Conservation (phyloP, 2,888 invertebrate species). For the Lochmaea crataegi region DNA sequence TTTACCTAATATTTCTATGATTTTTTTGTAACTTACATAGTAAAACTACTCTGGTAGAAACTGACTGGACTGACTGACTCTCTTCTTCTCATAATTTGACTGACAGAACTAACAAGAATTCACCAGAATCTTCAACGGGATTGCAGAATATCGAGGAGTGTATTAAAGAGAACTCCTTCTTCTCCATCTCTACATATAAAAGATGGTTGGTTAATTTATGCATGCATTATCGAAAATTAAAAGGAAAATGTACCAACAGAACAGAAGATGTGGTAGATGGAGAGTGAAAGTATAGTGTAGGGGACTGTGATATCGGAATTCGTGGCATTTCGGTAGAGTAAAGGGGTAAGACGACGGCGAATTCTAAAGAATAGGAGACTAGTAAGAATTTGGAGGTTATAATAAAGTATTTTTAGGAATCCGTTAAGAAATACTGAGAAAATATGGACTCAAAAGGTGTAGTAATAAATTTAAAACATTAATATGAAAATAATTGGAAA, state of each 20-base stretch:
- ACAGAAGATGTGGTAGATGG: conserved; percentile 52
- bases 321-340: conserved; percentile 55
- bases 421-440: background rate
- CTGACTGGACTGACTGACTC: too few species aligned
- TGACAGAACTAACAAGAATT: conserved; percentile 60
- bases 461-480: too few species aligned
- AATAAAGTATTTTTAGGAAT: conserved; percentile 9
- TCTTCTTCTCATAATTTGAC: conserved; percentile 48
- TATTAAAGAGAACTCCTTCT: background rate
- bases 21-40: too few species aligned
- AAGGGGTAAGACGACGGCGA: conserved; percentile 64
- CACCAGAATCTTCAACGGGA: conserved; percentile 48
- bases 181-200: background rate
- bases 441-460: too few species aligned
- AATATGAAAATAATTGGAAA: too few species aligned
- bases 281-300: conserved; percentile 42
- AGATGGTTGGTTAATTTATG: conserved; percentile 57
- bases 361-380: conserved; percentile 60
- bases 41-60: too few species aligned
- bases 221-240: conserved; percentile 63
- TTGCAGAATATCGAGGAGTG: conserved; percentile 39
- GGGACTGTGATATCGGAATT: conserved; percentile 49
- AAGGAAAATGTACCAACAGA: conserved; percentile 57
- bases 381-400: conserved; percentile 46
- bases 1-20: too few species aligned